Conservation (phyloP, 2,113 vertebrate genomes). For the Probosciger aterrimus region DNA sequence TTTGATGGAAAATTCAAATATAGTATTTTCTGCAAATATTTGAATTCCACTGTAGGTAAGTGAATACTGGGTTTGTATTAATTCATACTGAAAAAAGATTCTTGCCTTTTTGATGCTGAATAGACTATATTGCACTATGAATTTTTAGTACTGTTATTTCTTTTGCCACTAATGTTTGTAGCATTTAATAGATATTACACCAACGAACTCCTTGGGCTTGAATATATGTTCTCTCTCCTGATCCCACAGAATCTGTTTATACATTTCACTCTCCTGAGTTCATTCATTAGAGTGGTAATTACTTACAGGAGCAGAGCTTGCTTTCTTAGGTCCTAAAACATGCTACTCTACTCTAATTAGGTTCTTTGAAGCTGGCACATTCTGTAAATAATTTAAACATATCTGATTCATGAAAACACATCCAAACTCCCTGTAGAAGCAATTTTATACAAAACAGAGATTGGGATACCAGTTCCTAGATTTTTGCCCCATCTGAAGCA, state of each 20-base stretch:
- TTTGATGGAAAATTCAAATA: slow-evolving; percentile 22
- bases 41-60: neutral
- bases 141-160: neutral
- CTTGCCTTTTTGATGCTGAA: neutral
- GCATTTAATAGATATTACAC: neutral
- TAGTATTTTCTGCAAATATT: neutral
- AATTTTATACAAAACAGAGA: neutral
- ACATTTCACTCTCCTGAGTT: neutral
- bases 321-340: slow-evolving; percentile 9
- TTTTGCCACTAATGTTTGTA: neutral
- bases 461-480: neutral
- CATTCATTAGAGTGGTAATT: slow-evolving; percentile 38
- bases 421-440: neutral
- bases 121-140: neutral
- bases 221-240: neutral
- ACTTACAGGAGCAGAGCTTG: slow-evolving; percentile 6
- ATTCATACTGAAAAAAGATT: neutral
- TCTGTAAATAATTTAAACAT: slow-evolving; percentile 49
- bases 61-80: neutral
- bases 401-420: neutral
- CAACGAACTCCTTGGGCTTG: neutral
- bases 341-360: slow-evolving; percentile 3
- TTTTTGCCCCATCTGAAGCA: neutral
- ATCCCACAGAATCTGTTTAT: neutral
- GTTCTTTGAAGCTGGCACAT: slow-evolving; percentile 30